phyloP scores from a whole-genome alignment of 2,797 vertebrate species.

The Gobio occitaniae region DNA sequence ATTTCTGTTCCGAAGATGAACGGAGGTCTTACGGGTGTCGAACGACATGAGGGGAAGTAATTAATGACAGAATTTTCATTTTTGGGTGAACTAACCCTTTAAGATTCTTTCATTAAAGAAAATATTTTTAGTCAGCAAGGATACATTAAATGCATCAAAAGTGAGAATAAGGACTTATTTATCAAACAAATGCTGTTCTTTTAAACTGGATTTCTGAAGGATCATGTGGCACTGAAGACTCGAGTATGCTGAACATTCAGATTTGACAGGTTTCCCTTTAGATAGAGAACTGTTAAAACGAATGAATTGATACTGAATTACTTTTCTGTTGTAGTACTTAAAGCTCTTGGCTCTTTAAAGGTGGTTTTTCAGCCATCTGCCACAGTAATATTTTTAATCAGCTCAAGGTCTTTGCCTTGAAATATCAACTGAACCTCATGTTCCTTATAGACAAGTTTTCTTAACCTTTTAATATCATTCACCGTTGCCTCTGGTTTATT shows the following conservation, averaged over 20 bases:
- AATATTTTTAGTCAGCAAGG: neutral
- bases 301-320: neutral
- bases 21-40: too few relatives aligned
- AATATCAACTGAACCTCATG: conserved; percentile 11
- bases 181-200: too few relatives aligned
- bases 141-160: neutral
- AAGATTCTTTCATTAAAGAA: too few relatives aligned
- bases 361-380: neutral
- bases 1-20: too few relatives aligned
- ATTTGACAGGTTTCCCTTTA: neutral
- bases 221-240: neutral
- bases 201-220: neutral
- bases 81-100: too few relatives aligned
- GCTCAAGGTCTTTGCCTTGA: neutral
- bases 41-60: too few relatives aligned
- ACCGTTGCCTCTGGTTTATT: conserved; percentile 16
- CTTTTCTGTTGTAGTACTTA: neutral
- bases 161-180: too few relatives aligned
- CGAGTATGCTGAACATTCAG: neutral
- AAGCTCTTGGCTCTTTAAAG: neutral
- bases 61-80: too few relatives aligned
- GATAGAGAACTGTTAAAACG: neutral
- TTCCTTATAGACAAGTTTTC: neutral
- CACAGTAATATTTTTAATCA: conserved; percentile 14
- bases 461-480: conserved; percentile 33